phyloP scores from a whole-genome alignment of 2,797 vertebrate genomes.

The Melanotaenia nigrans region DNA sequence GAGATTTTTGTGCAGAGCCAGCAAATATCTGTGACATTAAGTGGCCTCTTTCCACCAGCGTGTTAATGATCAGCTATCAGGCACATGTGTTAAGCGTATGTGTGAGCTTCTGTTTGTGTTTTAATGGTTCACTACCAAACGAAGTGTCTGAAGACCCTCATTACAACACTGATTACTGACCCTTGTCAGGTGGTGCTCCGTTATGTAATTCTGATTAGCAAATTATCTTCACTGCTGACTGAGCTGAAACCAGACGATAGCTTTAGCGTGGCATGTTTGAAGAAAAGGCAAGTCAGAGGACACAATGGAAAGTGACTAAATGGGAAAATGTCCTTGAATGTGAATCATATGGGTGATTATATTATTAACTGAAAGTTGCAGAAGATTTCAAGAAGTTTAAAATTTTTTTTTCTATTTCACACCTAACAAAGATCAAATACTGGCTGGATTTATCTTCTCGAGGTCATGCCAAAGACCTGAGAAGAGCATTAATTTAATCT shows the following conservation, averaged over 20 bases:
- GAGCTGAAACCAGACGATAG: slow-evolving; percentile 41
- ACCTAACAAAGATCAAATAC: slow-evolving; percentile 10
- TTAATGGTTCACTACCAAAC: slow-evolving; percentile 64
- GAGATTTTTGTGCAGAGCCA: not conserved
- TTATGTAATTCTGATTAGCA: slow-evolving; percentile 63
- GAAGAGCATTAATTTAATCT: slow-evolving; percentile 27
- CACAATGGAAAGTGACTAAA: slow-evolving; percentile 13
- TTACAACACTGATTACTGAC: slow-evolving; percentile 52
- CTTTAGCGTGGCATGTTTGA: slow-evolving; percentile 25
- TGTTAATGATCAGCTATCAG: slow-evolving; percentile 42
- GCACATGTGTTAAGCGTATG: not conserved
- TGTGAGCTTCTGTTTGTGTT: slow-evolving; percentile 1
- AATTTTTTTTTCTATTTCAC: not conserved
- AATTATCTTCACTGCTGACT: slow-evolving; percentile 58
- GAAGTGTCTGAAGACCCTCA: slow-evolving; percentile 51
- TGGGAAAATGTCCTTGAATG: not conserved
- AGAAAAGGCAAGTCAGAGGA: slow-evolving; percentile 31
- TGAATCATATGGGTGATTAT: not conserved
- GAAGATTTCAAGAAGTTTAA: not conserved
- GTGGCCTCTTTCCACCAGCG: not conserved
- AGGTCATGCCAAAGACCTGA: slow-evolving; percentile 20
- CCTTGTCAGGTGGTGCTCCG: slow-evolving; percentile 14
- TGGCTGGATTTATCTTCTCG: slow-evolving; percentile 7
- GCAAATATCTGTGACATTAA: not conserved
- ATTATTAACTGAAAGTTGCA: not conserved